Base-by-base conservation (phyloP, 1,140 invertebrate species). In the Manduca sexta region DNA sequence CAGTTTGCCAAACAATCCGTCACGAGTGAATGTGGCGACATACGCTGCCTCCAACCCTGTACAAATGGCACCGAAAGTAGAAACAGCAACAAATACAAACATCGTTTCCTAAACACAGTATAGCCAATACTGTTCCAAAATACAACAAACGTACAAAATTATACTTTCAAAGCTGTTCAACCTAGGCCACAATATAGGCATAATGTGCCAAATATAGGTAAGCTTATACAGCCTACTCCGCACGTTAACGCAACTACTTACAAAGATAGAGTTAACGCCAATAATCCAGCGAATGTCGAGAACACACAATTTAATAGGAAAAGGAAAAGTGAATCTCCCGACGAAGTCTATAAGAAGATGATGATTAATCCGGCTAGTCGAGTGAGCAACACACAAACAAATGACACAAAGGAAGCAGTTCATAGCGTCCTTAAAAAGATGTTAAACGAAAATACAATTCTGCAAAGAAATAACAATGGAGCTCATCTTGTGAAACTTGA, bases 281-380 rank as follows among this genome's bases (percentile, higher is more conserved):
- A 14, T 8, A 51, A 30, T 45, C 8, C 48, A 46, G 33, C 35
- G 47, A 44, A 7, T 39, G 45, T 7, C 6, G 12, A 14, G 1
- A 30, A n/a, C 30, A 40, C 43, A 11, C 55, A 68, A 55, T 37
- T 49, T 10, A 75, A 66, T 38, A 75, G 74, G 49, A 83, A 81
- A 62, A 68, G 79, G 62, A 83, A 83, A 60, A 81, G 77, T 31
- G 77, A 83, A 63, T 83, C 77, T 4, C 79, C 79, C 3, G 79
- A 81, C 50, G 75, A 79, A 18, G 49, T 67, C 16, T 61, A 68
- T 44, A 77, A 68, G 15, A 81, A 78, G 52, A 51, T 79, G 30
- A 43, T 63, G 12, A 58, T 63, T 0, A 52, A 45, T 11, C 45
- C 41, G 11, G 16, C 44, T 15, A 37, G 26, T 14, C 5, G 26